These are phyloP conservation scores for Conus betulinus DNA, from an alignment of 1,140 invertebrate genomes.

Conservation along the genomic window DNA sequence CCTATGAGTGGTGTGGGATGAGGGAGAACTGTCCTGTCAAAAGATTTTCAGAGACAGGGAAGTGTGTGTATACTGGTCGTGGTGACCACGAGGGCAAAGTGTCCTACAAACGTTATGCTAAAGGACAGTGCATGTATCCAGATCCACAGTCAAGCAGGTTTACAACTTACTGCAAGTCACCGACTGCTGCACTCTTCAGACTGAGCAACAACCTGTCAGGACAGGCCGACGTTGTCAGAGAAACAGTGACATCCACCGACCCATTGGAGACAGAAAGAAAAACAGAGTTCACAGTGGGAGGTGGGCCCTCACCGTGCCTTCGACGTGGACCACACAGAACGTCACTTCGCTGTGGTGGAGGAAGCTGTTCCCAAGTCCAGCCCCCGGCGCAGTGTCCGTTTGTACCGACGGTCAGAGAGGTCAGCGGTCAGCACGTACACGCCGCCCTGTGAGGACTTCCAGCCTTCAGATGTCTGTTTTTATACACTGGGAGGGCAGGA, in stretches of 20 bases:
- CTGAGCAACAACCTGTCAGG: background rate
- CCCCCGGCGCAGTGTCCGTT: background rate
- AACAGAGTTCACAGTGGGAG: background rate
- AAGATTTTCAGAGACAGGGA: background rate
- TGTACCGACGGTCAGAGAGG: background rate
- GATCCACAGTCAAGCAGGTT: background rate
- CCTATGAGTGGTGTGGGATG: background rate
- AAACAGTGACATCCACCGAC: background rate
- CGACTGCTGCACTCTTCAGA: background rate
- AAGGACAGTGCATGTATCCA: background rate
- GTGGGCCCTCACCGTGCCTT: background rate
- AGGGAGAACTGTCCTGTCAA: background rate
- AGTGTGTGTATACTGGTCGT: background rate
- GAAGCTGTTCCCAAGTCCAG: background rate
- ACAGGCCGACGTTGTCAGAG: background rate
- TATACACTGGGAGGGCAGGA: slow-evolving; percentile 1
- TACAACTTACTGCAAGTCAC: background rate
- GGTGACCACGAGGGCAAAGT: background rate
- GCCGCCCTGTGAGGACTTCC: background rate
- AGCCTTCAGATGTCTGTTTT: slow-evolving; percentile 15
- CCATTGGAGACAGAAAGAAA: background rate
- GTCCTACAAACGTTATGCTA: background rate
- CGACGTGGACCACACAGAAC: background rate
- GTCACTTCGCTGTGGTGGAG: background rate
- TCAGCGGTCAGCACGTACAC: background rate